These are phyloP conservation scores for Murina feae DNA, from an alignment of 2,113 vertebrate species.

Conservation along the genomic window DNA sequence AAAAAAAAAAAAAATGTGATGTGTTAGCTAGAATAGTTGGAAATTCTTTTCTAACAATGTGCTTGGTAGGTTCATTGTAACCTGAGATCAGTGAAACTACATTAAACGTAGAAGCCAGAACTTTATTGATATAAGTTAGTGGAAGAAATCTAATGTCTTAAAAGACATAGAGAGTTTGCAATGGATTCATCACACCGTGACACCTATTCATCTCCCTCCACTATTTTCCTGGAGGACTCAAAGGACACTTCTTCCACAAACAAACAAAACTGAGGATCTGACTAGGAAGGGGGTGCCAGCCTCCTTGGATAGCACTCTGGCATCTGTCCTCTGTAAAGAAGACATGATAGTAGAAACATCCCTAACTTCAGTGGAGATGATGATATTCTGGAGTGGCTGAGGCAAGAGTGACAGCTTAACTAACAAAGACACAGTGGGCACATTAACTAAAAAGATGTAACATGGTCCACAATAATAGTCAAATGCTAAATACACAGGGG, in stretches of 20 bases:
- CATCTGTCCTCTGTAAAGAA: not conserved
- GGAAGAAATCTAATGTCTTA: not conserved
- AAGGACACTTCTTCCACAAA: not conserved
- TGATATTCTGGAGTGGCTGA: not conserved
- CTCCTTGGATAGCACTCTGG: not conserved
- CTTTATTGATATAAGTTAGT: not conserved
- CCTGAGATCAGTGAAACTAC: not conserved
- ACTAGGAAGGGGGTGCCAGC: not conserved
- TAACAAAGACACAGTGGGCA: not conserved
- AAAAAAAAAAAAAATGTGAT: not conserved
- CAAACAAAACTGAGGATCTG: not conserved
- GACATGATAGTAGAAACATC: not conserved
- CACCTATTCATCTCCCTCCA: not conserved
- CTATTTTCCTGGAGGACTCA: not conserved
- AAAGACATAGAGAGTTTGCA: not conserved
- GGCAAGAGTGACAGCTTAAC: not conserved
- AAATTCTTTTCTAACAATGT: not conserved
- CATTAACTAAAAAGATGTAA: not conserved
- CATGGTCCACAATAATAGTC: not conserved
- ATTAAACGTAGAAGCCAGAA: not conserved
- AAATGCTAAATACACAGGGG: not conserved
- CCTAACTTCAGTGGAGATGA: not conserved
- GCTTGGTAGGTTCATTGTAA: not conserved
- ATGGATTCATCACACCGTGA: not conserved
- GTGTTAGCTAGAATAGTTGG: not conserved